These are phyloP conservation scores for Siniperca chuatsi DNA, from an alignment of 2,113 vertebrate genomes.

Conservation along the genomic window DNA sequence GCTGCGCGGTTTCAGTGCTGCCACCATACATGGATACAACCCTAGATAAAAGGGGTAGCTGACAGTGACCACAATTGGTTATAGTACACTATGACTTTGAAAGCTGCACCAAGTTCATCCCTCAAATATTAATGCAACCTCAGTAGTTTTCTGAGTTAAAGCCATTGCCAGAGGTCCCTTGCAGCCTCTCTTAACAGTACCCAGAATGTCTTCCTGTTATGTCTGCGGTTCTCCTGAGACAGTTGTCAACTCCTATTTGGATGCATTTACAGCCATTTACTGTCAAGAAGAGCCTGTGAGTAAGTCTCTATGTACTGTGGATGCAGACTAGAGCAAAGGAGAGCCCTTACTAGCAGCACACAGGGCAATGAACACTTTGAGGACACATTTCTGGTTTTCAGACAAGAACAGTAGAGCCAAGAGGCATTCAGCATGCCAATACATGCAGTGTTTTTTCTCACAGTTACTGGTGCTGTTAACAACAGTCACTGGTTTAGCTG, in stretches of 20 bases:
- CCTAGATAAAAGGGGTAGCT: not conserved
- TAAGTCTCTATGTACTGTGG: constrained; percentile 9
- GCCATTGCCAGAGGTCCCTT: constrained; percentile 18
- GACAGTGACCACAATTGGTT: constrained; percentile 18
- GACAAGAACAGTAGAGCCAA: constrained; percentile 5
- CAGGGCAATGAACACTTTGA: constrained; percentile 1
- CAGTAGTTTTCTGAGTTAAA: constrained; percentile 49
- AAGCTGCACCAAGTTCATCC: constrained; percentile 42
- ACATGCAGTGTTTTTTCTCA: not conserved
- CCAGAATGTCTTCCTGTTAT: constrained; percentile 41
- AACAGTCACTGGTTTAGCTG: not conserved
- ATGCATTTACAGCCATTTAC: constrained; percentile 61
- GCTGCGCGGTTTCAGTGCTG: constrained; percentile 22
- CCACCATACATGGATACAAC: constrained; percentile 9
- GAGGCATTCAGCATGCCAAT: constrained; percentile 21
- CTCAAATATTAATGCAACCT: constrained; percentile 62
- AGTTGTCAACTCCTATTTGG: constrained; percentile 53
- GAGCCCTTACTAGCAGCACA: constrained; percentile 12
- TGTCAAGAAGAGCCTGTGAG: constrained; percentile 22
- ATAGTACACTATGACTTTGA: constrained; percentile 27
- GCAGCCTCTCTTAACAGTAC: constrained; percentile 43
- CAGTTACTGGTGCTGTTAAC: constrained; percentile 5
- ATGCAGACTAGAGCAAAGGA: constrained; percentile 19
- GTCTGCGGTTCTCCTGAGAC: constrained; percentile 55
- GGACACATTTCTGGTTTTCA: constrained; percentile 35